These are phyloP conservation scores for Drosophila nigromelanica DNA, from an alignment of 1,140 invertebrate species.

Conservation along the genomic window DNA sequence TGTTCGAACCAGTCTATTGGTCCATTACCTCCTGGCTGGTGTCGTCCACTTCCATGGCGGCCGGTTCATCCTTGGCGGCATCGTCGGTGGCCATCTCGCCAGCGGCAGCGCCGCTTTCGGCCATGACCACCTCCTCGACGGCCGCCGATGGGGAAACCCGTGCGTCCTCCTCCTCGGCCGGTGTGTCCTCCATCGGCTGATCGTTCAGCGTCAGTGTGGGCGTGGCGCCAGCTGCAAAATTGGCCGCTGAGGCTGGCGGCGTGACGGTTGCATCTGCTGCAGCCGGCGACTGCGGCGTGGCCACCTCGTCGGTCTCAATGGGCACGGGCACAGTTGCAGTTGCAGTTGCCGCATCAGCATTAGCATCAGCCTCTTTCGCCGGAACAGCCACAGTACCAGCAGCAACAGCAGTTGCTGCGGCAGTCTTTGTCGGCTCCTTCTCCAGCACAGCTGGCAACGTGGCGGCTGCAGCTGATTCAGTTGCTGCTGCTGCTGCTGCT, in stretches of 20 bases:
- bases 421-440: slow-evolving; percentile 35
- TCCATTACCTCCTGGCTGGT: slow-evolving; percentile 83
- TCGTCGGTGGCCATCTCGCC: slow-evolving; percentile 78
- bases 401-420: slow-evolving; percentile 10
- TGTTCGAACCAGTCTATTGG: slow-evolving; percentile 30
- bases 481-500: slow-evolving; percentile 6
- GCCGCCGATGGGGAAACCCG: slow-evolving; percentile 28
- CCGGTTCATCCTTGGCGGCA: slow-evolving; percentile 64
- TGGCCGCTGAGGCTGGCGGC: not conserved
- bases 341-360: not conserved
- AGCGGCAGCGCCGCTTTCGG: slow-evolving; percentile 42
- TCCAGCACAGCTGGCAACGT: slow-evolving; percentile 20
- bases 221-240: slow-evolving; percentile 18
- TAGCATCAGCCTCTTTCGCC: not conserved
- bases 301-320: slow-evolving; percentile 42
- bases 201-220: slow-evolving; percentile 64
- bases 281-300: slow-evolving; percentile 20
- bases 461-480: not conserved
- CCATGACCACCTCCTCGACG: slow-evolving; percentile 77
- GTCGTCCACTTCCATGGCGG: slow-evolving; percentile 82
- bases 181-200: slow-evolving; percentile 78
- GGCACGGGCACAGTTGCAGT: slow-evolving; percentile 7
- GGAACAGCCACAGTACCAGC: slow-evolving; percentile 10
- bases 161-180: slow-evolving; percentile 57
- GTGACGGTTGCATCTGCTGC: slow-evolving; percentile 25